These are phyloP conservation scores for Aphelenchoides besseyi DNA, from an alignment of 1,140 invertebrate species.

Conservation along the genomic window DNA sequence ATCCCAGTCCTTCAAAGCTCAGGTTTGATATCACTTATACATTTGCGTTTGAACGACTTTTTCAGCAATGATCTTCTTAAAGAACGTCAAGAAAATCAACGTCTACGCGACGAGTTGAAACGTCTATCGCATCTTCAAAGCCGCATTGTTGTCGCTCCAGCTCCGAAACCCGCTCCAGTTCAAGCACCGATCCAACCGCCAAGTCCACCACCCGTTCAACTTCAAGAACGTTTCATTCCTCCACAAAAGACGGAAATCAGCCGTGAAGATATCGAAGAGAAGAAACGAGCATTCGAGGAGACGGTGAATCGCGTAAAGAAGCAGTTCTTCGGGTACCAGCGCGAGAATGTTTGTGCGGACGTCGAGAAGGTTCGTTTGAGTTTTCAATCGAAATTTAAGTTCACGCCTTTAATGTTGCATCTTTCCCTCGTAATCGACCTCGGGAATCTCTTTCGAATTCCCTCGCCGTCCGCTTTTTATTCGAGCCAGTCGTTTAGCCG, in stretches of 20 bases:
- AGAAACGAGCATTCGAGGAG: conserved; percentile 24
- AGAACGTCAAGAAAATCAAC: conserved; percentile 16
- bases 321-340: conserved; percentile 26
- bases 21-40: conserved; percentile 3
- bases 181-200: background rate
- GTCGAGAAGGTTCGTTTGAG: conserved; percentile 26
- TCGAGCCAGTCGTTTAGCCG: background rate
- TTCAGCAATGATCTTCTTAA: conserved; percentile 25
- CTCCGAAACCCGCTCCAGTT: background rate
- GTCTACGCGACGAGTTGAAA: conserved; percentile 21
- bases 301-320: conserved; percentile 25
- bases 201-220: background rate
- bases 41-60: background rate
- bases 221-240: background rate
- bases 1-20: background rate
- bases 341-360: conserved; percentile 24
- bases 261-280: conserved; percentile 27
- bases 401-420: too few species aligned
- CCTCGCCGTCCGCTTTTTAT: background rate
- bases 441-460: too few species aligned
- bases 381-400: too few species aligned
- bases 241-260: conserved; percentile 3
- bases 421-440: too few species aligned
- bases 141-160: background rate
- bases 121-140: conserved; percentile 19